These are phyloP conservation scores for Melieria omissa DNA, from an alignment of 2,888 invertebrate species.

Conservation along the genomic window DNA sequence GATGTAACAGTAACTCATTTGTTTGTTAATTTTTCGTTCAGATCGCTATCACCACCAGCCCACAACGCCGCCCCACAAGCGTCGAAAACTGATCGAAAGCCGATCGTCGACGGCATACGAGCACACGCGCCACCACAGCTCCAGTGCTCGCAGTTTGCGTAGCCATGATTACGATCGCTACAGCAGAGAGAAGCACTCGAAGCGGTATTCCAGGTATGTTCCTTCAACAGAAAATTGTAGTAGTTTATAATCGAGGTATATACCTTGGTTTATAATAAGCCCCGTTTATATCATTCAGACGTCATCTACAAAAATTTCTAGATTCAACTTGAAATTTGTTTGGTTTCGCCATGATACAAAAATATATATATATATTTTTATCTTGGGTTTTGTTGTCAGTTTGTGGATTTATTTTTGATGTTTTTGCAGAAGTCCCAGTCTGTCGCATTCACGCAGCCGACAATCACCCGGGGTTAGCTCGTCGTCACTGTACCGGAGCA, in stretches of 20 bases:
- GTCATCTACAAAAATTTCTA: background rate
- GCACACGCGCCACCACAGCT: constrained; percentile 54
- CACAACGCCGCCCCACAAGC: constrained; percentile 63
- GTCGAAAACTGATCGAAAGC: constrained; percentile 61
- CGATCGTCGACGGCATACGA: constrained; percentile 52
- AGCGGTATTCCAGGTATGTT: constrained; percentile 58
- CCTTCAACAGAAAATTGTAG: background rate
- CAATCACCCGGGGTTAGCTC: constrained; percentile 50
- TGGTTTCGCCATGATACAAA: background rate
- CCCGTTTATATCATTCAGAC: background rate
- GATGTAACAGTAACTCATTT: background rate
- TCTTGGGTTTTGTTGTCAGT: background rate
- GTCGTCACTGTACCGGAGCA: constrained; percentile 51
- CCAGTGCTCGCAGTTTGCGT: constrained; percentile 43
- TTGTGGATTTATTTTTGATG: constrained; percentile 6
- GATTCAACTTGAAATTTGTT: background rate
- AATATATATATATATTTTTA: background rate
- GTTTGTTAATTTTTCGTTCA: constrained; percentile 28
- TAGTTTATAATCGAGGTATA: background rate
- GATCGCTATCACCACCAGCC: constrained; percentile 65
- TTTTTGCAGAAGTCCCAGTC: constrained; percentile 59
- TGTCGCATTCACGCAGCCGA: constrained; percentile 54
- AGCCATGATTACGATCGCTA: constrained; percentile 58
- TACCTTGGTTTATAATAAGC: background rate
- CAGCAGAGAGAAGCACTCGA: constrained; percentile 59